phyloP scores from a whole-genome alignment of 2,113 vertebrate species.

The Phaethon lepturus region DNA sequence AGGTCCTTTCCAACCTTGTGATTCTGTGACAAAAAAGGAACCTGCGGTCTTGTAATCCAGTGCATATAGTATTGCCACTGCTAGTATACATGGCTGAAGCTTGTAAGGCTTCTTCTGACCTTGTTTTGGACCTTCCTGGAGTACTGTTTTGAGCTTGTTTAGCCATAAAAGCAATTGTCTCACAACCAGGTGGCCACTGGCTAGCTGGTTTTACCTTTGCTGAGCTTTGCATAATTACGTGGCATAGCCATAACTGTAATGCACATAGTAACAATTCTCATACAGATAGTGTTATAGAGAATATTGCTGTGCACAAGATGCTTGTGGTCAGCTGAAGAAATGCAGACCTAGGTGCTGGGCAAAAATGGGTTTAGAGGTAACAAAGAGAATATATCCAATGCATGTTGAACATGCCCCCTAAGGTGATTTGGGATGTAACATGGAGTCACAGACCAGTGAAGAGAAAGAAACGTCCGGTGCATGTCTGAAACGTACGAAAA shows the following conservation, averaged over 20 bases:
- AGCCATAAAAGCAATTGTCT: background rate
- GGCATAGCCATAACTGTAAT: background rate
- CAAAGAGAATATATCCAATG: background rate
- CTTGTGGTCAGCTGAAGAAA: background rate
- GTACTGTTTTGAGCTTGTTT: background rate
- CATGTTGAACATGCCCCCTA: background rate
- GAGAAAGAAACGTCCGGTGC: background rate
- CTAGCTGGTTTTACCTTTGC: background rate
- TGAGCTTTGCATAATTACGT: background rate
- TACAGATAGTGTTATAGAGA: background rate
- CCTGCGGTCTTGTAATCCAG: background rate
- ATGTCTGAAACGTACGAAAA: background rate
- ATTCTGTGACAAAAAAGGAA: no score
- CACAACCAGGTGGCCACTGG: background rate
- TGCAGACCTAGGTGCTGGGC: background rate
- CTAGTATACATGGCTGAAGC: background rate
- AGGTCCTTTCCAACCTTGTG: no score
- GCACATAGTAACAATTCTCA: background rate
- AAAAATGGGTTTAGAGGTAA: background rate
- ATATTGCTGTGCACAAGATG: background rate
- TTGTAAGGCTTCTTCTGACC: background rate
- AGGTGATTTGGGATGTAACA: background rate
- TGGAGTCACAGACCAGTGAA: background rate
- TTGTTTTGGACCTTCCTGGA: background rate
- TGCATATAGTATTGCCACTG: no score